A percentile compares a stretch with the other conserved stretches of the same genome.
Evolutionary conservation across 2,888 invertebrate genomes (phyloP).

Genomic region (Lochmaea capreae): DNA sequence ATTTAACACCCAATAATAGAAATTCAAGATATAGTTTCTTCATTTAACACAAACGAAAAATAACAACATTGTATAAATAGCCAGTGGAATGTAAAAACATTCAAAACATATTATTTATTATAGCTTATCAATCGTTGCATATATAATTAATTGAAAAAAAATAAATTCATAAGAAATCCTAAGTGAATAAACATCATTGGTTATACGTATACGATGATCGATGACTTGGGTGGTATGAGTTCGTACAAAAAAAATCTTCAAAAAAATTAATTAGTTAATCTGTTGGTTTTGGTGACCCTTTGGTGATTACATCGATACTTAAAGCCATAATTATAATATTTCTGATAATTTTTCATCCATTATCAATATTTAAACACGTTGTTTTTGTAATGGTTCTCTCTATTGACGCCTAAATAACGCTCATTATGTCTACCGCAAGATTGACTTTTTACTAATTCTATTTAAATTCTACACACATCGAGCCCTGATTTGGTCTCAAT

Average conservation of each 20-base stretch:
- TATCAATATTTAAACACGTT: neutral
- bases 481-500: too few species aligned
- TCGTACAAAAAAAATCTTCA: neutral
- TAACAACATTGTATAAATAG: too few species aligned
- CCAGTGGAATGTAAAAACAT: too few species aligned
- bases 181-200: neutral
- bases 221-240: neutral
- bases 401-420: neutral
- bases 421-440: neutral
- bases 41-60: too few species aligned
- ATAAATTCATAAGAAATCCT: neutral
- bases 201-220: too few species aligned
- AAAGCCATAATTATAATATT: neutral
- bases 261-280: conserved; percentile 2
- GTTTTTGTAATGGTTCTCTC: neutral
- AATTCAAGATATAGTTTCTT: too few species aligned
- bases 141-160: neutral
- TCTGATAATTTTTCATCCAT: neutral
- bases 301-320: neutral
- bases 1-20: too few species aligned
- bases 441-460: too few species aligned
- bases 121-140: neutral
- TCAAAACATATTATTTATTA: conserved; percentile 3
- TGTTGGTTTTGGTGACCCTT: neutral
- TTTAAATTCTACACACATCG: too few species aligned